phyloP scores from a whole-genome alignment of 2,888 invertebrate species.

The Trachelus stipa region DNA sequence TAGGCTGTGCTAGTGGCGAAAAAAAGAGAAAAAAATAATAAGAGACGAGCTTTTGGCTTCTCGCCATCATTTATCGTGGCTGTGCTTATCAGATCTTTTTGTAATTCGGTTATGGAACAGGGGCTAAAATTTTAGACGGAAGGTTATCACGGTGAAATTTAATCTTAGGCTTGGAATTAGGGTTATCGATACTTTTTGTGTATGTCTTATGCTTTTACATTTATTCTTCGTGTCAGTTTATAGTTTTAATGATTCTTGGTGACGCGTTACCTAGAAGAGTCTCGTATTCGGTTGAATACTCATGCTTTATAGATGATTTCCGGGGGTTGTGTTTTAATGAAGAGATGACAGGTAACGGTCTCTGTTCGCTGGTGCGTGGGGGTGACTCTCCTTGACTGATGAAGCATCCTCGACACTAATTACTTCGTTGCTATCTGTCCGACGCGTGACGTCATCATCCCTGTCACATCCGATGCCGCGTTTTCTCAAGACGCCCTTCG shows the following conservation, averaged over 20 bases:
- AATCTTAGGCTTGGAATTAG: neutral
- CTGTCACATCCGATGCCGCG: conserved; percentile 47
- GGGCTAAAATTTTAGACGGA: neutral
- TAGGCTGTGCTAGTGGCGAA: neutral
- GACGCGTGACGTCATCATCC: conserved; percentile 55
- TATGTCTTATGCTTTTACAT: neutral
- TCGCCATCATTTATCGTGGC: conserved; percentile 39
- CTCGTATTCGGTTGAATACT: neutral
- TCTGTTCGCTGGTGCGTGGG: conserved; percentile 41
- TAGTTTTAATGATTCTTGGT: neutral
- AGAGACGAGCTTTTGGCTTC: conserved; percentile 34
- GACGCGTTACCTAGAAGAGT: neutral
- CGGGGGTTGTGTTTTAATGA: conserved; percentile 46
- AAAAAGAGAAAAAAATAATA: neutral
- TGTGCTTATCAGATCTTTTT: conserved; percentile 22
- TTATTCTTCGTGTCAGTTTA: neutral
- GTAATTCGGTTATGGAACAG: neutral
- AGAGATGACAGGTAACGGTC: conserved; percentile 55
- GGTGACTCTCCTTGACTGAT: conserved; percentile 55
- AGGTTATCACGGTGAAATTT: neutral
- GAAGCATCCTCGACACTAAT: conserved; percentile 47
- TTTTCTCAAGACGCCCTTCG: conserved; percentile 31
- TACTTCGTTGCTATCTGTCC: conserved; percentile 52
- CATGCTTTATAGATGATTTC: neutral
- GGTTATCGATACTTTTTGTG: neutral